These are phyloP conservation scores for Tinea semifulvella DNA, from an alignment of 2,888 invertebrate species.

Conservation along the genomic window DNA sequence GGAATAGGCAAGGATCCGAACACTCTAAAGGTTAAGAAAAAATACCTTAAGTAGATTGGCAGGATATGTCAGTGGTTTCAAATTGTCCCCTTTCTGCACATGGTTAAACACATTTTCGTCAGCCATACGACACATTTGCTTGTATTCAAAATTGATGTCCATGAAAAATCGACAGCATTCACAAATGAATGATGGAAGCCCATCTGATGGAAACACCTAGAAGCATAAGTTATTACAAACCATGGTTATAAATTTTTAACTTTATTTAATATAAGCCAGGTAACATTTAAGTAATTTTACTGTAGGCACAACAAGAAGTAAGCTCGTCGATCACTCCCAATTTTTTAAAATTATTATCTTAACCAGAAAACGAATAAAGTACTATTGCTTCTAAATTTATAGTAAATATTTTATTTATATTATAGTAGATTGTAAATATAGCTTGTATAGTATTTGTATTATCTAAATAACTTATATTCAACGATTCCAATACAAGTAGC, in stretches of 20 bases:
- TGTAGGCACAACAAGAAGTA: too few relatives aligned
- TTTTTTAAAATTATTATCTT: too few relatives aligned
- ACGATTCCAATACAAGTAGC: too few relatives aligned
- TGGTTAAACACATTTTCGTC: conserved; percentile 76
- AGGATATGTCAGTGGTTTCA: conserved; percentile 60
- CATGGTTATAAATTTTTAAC: neutral
- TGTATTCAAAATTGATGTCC: conserved; percentile 76
- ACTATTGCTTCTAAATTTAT: too few relatives aligned
- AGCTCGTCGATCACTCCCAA: too few relatives aligned
- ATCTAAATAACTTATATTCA: too few relatives aligned
- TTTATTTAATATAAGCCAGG: neutral
- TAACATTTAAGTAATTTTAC: too few relatives aligned
- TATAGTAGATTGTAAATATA: neutral
- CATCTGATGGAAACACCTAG: conserved; percentile 72
- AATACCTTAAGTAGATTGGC: conserved; percentile 44
- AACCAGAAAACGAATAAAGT: too few relatives aligned
- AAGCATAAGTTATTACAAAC: conserved; percentile 17
- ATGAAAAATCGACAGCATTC: conserved; percentile 73
- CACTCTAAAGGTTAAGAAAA: too few relatives aligned
- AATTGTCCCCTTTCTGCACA: conserved; percentile 69
- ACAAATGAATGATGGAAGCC: conserved; percentile 79
- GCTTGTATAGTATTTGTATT: neutral
- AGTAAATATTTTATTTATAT: neutral
- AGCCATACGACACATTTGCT: conserved; percentile 77
- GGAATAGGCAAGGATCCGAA: too few relatives aligned